These are phyloP conservation scores for Garrulus glandarius DNA, from an alignment of 2,797 vertebrate species.

Conservation along the genomic window DNA sequence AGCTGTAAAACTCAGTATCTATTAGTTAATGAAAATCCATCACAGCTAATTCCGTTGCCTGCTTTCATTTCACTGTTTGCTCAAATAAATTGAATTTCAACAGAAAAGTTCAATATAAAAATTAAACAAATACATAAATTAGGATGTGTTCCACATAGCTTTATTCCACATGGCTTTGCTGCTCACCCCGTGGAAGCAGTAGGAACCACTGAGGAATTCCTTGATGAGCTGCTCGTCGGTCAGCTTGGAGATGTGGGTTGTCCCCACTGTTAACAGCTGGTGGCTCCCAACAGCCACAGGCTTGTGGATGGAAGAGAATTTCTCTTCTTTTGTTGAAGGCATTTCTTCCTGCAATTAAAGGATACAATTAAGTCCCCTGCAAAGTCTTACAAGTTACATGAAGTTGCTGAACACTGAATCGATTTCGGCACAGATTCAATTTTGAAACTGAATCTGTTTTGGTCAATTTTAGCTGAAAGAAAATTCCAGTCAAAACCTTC, in stretches of 20 bases:
- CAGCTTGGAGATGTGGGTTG: constrained; percentile 94
- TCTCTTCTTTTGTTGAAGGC: constrained; percentile 83
- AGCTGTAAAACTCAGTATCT: not conserved
- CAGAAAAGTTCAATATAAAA: not conserved
- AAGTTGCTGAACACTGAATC: not conserved
- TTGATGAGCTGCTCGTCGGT: constrained; percentile 96
- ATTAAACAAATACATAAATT: not conserved
- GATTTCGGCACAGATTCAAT: not conserved
- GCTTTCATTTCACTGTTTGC: not conserved
- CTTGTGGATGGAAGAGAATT: constrained; percentile 91
- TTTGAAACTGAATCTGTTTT: not conserved
- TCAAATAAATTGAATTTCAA: not conserved
- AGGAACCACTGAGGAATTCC: constrained; percentile 96
- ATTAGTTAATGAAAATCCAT: not conserved
- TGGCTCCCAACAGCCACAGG: constrained; percentile 89
- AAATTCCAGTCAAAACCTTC: not conserved
- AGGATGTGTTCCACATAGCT: not conserved
- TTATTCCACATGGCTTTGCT: not conserved
- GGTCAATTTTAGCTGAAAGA: not conserved
- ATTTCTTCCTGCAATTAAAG: constrained; percentile 80
- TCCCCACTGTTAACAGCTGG: constrained; percentile 88
- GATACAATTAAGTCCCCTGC: not conserved
- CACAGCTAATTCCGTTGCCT: not conserved
- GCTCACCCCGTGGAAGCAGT: constrained; percentile 97
- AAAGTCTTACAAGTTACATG: not conserved